Evolutionary conservation across 2,888 invertebrate genomes (phyloP).

Genomic region (Priocnemis perturbator): DNA sequence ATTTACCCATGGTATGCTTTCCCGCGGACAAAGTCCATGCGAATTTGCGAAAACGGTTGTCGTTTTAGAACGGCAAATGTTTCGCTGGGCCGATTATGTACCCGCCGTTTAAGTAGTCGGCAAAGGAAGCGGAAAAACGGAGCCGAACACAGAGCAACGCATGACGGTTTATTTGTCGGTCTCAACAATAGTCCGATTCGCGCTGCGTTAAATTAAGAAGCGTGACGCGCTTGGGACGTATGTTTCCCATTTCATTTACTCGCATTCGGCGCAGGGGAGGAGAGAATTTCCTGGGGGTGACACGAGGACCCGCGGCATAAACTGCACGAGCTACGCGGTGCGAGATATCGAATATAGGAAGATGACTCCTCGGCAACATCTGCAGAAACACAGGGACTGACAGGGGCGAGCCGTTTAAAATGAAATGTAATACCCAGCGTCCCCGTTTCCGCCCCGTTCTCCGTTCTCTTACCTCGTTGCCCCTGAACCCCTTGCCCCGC

Average conservation of each 20-base stretch:
- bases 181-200: too few species aligned
- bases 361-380: slow-evolving; percentile 53
- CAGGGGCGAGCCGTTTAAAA: slow-evolving; percentile 53
- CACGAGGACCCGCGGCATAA: slow-evolving; percentile 20
- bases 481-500: background rate
- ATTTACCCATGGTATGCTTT: slow-evolving; percentile 40
- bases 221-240: too few species aligned
- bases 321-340: slow-evolving; percentile 29
- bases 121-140: too few species aligned
- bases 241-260: too few species aligned
- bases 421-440: slow-evolving; percentile 47
- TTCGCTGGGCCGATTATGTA: too few species aligned
- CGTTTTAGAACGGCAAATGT: background rate
- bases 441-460: slow-evolving; percentile 10
- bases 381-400: slow-evolving; percentile 58
- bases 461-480: slow-evolving; percentile 2
- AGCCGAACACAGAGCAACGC: too few species aligned
- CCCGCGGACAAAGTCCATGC: slow-evolving; percentile 22
- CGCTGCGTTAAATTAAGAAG: too few species aligned
- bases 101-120: too few species aligned
- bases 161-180: too few species aligned
- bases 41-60: background rate
- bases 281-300: background rate
- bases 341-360: slow-evolving; percentile 47
- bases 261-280: too few species aligned